Conservation (phyloP, 1,140 invertebrate genomes). For the Zaprionus capensis region DNA sequence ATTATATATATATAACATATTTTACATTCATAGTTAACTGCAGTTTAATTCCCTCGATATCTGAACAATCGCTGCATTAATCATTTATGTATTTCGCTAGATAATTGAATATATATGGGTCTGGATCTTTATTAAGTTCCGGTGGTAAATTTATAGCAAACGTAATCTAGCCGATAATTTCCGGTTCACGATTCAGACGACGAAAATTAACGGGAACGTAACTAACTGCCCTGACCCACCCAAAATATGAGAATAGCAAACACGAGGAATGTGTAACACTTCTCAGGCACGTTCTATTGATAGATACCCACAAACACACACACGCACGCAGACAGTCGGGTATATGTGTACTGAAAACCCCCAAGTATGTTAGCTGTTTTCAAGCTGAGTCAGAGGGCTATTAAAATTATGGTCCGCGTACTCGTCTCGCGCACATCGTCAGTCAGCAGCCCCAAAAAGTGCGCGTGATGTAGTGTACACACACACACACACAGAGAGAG, state of each 20-base stretch:
- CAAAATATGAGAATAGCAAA: not conserved
- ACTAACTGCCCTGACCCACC: constrained; percentile 28
- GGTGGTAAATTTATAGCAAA: not conserved
- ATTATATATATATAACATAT: not conserved
- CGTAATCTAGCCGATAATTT: not conserved
- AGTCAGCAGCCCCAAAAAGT: not conserved
- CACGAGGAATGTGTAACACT: constrained; percentile 5
- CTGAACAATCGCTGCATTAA: not conserved
- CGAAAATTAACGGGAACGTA: not conserved
- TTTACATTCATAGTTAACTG: not conserved
- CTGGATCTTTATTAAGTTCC: not conserved
- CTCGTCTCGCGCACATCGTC: not conserved
- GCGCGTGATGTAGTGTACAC: constrained; percentile 4
- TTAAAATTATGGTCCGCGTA: constrained; percentile 12
- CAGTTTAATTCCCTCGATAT: not conserved
- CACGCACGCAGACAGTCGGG: not conserved
- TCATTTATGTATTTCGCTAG: not conserved
- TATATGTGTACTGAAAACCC: constrained; percentile 7
- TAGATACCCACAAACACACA: constrained; percentile 12
- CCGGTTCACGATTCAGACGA: not conserved
- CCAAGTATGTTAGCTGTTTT: constrained; percentile 9
- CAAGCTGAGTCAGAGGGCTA: constrained; percentile 25
- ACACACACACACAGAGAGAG: not conserved
- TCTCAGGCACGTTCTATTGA: constrained; percentile 23
- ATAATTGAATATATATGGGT: not conserved